Percentiles rank a stretch among this genome's conserved stretches.
phyloP scores from a whole-genome alignment of 2,888 invertebrate genomes.

The Unio pictorum region DNA sequence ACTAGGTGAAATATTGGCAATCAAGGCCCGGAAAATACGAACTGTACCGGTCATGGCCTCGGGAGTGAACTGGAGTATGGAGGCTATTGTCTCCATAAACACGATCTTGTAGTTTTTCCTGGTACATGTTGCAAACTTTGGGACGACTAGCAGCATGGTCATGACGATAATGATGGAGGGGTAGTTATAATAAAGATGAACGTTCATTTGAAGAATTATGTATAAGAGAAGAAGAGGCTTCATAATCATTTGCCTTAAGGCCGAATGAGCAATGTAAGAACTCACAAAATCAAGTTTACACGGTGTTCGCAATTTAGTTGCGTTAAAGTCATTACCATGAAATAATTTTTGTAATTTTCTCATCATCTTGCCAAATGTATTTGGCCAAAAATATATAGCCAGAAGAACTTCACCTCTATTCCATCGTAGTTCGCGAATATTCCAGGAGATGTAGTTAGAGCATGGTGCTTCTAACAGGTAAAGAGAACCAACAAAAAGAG shows the following conservation, averaged over 20 bases:
- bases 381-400: constrained; percentile 30
- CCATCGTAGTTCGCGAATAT: constrained; percentile 50
- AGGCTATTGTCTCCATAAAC: constrained; percentile 56
- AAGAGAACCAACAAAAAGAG: constrained; percentile 41
- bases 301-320: constrained; percentile 22
- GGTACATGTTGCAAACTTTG: constrained; percentile 60
- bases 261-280: constrained; percentile 61
- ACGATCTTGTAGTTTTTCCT: constrained; percentile 54
- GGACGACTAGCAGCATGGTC: constrained; percentile 60
- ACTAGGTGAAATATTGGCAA: constrained; percentile 54
- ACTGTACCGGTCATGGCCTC: constrained; percentile 62
- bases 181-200: constrained; percentile 50
- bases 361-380: constrained; percentile 23
- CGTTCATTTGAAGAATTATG: constrained; percentile 53
- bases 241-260: constrained; percentile 62
- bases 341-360: constrained; percentile 16
- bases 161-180: constrained; percentile 58
- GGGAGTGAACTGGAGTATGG: constrained; percentile 62
- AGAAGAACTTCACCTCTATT: constrained; percentile 46
- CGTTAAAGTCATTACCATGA: constrained; percentile 15
- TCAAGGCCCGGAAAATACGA: constrained; percentile 53
- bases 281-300: constrained; percentile 53
- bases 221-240: constrained; percentile 59
- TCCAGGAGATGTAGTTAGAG: constrained; percentile 53
- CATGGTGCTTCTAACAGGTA: constrained; percentile 42